Percentiles rank a stretch among this genome's conserved stretches.
Evolutionary conservation across 2,888 invertebrate genomes (phyloP).

Genomic region (Melieria omissa): DNA sequence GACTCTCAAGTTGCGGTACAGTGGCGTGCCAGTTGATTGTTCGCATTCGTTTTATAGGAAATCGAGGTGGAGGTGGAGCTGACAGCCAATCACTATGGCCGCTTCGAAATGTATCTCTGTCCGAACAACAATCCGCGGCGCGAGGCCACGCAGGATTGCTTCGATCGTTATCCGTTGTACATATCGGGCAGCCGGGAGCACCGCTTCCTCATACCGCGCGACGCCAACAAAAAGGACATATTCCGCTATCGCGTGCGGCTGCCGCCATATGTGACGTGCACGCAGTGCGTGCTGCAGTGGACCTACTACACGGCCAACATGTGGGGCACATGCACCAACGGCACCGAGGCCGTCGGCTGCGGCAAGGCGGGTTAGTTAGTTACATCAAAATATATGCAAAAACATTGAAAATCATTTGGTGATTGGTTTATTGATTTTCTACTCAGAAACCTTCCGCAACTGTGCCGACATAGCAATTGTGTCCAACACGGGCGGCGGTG

Average conservation of each 20-base stretch:
- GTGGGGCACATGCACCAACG: slow-evolving; percentile 90
- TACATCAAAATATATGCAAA: not conserved
- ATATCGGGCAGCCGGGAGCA: slow-evolving; percentile 79
- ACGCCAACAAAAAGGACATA: slow-evolving; percentile 75
- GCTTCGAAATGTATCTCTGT: slow-evolving; percentile 86
- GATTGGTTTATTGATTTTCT: not conserved
- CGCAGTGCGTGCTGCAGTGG: slow-evolving; percentile 94
- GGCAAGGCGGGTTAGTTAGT: slow-evolving; percentile 74
- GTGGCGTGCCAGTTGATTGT: not conserved
- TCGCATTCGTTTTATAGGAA: slow-evolving; percentile 68
- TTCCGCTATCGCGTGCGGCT: slow-evolving; percentile 80
- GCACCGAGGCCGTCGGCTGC: slow-evolving; percentile 88
- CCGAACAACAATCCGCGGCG: slow-evolving; percentile 84
- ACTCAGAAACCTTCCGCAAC: slow-evolving; percentile 84
- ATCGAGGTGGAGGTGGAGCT: slow-evolving; percentile 88
- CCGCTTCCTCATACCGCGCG: slow-evolving; percentile 77
- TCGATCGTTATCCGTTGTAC: slow-evolving; percentile 82
- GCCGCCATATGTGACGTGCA: slow-evolving; percentile 85
- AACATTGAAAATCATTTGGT: not conserved
- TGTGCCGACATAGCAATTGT: slow-evolving; percentile 89
- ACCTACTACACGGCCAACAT: slow-evolving; percentile 88
- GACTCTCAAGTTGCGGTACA: not conserved
- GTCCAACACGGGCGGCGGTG: slow-evolving; percentile 80
- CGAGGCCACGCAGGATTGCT: slow-evolving; percentile 84
- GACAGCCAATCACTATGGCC: slow-evolving; percentile 90